Evolutionary conservation across 1,140 invertebrate species (phyloP).

Genomic region (Ectropis grisescens): DNA sequence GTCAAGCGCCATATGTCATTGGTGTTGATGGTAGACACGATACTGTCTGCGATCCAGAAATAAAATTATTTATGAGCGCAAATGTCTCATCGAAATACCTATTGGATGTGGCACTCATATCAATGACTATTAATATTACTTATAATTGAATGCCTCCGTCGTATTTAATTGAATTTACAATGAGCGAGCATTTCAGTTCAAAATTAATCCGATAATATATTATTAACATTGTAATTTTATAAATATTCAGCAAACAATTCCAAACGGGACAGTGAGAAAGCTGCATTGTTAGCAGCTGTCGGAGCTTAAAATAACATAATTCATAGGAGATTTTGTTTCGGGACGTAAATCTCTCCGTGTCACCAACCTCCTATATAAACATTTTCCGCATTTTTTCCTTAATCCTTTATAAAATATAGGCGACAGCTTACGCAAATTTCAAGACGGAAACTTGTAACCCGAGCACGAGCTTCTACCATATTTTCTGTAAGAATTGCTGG

Average conservation of each 20-base stretch:
- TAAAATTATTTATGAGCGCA: slow-evolving; percentile 25
- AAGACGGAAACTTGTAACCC: no score
- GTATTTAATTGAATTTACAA: no score
- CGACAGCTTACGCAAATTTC: not conserved
- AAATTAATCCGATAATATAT: no score
- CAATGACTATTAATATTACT: no score
- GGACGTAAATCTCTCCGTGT: slow-evolving; percentile 22
- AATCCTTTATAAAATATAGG: slow-evolving; percentile 3
- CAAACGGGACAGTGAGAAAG: no score
- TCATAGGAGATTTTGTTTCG: slow-evolving; percentile 39
- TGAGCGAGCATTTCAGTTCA: no score
- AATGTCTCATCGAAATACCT: slow-evolving; percentile 10
- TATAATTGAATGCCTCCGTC: no score
- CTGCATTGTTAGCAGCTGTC: slow-evolving; percentile 49
- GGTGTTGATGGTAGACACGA: slow-evolving; percentile 30
- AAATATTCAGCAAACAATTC: no score
- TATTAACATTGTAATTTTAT: no score
- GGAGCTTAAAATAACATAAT: slow-evolving; percentile 30
- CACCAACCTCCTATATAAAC: slow-evolving; percentile 4
- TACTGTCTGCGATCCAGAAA: slow-evolving; percentile 27
- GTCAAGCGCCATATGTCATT: slow-evolving; percentile 32
- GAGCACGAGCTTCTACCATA: no score
- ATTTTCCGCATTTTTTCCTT: slow-evolving; percentile 5
- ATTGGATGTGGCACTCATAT: slow-evolving; percentile 6
- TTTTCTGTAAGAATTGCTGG: no score